Evolutionary conservation across 2,888 invertebrate species (phyloP).

Genomic region (Lepidocyrtinus sp.): DNA sequence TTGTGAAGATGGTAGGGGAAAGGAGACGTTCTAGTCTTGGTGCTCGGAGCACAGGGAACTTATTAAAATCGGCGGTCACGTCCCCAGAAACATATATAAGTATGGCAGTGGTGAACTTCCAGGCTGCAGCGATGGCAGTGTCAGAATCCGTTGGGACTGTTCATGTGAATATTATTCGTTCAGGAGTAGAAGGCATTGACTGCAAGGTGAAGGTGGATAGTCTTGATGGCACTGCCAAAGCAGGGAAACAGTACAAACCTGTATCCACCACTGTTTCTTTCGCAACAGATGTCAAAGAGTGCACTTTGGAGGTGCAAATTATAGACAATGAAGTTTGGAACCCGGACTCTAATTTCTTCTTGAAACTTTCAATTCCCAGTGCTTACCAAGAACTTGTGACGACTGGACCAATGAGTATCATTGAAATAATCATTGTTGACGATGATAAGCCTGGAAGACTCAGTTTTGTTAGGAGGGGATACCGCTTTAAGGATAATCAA

Average conservation of each 20-base stretch:
- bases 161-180: constrained; percentile 72
- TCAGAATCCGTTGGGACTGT: constrained; percentile 74
- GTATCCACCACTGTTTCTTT: constrained; percentile 12
- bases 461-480: constrained; percentile 75
- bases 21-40: background rate
- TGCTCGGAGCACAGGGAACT: background rate
- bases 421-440: constrained; percentile 76
- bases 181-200: constrained; percentile 73
- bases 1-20: constrained; percentile 66
- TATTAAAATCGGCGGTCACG: background rate
- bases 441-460: constrained; percentile 77
- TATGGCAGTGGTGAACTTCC: constrained; percentile 74
- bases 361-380: constrained; percentile 73
- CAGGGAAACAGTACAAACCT: constrained; percentile 25
- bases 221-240: constrained; percentile 75
- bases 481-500: constrained; percentile 75
- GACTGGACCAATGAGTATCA: constrained; percentile 75
- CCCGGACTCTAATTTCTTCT: constrained; percentile 77
- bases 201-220: constrained; percentile 75
- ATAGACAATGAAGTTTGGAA: constrained; percentile 77
- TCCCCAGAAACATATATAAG: background rate
- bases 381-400: constrained; percentile 64
- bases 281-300: constrained; percentile 34
- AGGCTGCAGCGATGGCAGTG: constrained; percentile 75
- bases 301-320: constrained; percentile 70